These are phyloP conservation scores for Neelides sp. DNA, from an alignment of 1,140 invertebrate genomes.

Conservation along the genomic window DNA sequence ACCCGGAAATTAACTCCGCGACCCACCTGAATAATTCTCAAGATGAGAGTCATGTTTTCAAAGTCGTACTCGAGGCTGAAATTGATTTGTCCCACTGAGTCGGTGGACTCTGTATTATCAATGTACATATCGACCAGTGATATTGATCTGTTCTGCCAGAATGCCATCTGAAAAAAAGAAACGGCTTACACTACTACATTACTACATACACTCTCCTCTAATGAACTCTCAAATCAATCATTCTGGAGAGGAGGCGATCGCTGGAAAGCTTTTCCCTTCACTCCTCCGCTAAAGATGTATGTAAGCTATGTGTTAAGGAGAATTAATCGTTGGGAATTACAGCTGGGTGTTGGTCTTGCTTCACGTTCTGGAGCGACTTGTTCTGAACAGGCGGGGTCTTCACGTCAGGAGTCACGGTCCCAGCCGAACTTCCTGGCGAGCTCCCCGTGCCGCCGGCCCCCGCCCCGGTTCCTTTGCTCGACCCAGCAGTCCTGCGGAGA, in stretches of 20 bases:
- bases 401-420: conserved; percentile 40
- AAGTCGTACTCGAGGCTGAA: conserved; percentile 92
- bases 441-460: conserved; percentile 23
- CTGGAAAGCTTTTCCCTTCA: too few relatives aligned
- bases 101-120: conserved; percentile 76
- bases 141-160: conserved; percentile 74
- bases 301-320: too few relatives aligned
- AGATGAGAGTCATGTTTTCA: conserved; percentile 80
- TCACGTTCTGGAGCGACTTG: conserved; percentile 61
- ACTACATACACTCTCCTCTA: too few relatives aligned
- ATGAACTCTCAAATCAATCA: too few relatives aligned
- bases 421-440: conserved; percentile 32
- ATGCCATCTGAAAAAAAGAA: conserved; percentile 42
- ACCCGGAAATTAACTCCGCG: background rate
- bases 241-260: too few relatives aligned
- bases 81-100: conserved; percentile 87
- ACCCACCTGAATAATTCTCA: conserved; percentile 75
- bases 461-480: conserved; percentile 22
- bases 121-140: conserved; percentile 92
- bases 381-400: conserved; percentile 57
- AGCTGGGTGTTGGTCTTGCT: conserved; percentile 57
- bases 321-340: too few relatives aligned
- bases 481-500: conserved; percentile 27
- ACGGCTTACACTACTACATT: too few relatives aligned
- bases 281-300: too few relatives aligned